Evolutionary conservation across 1,140 invertebrate genomes (phyloP).

Genomic region (Drosophila nasuta): DNA sequence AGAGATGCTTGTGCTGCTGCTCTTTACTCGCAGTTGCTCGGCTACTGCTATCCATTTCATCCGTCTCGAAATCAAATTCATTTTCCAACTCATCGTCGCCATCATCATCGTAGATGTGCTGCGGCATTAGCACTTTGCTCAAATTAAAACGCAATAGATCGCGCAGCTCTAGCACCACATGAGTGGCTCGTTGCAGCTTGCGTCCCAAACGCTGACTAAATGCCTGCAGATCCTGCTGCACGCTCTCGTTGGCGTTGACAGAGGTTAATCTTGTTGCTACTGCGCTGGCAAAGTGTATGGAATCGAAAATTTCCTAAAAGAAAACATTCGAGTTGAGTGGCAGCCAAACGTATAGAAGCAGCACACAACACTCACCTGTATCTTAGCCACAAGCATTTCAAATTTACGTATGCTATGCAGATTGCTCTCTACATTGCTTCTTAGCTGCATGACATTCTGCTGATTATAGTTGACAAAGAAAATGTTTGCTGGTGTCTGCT

Average conservation of each 20-base stretch:
- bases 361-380: conserved; percentile 85
- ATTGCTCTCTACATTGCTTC: conserved; percentile 71
- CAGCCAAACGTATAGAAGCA: background rate
- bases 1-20: conserved; percentile 49
- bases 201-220: conserved; percentile 84
- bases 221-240: conserved; percentile 74
- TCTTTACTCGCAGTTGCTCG: conserved; percentile 22
- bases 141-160: conserved; percentile 76
- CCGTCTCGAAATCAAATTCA: conserved; percentile 71
- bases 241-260: conserved; percentile 52
- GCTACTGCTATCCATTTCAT: conserved; percentile 55
- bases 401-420: conserved; percentile 85
- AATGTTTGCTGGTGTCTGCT: conserved; percentile 71
- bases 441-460: conserved; percentile 76
- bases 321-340: background rate
- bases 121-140: conserved; percentile 64
- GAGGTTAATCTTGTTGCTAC: conserved; percentile 12
- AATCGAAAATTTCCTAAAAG: conserved; percentile 85
- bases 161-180: conserved; percentile 74
- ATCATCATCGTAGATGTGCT: conserved; percentile 68
- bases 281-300: conserved; percentile 79
- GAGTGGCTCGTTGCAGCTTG: conserved; percentile 84
- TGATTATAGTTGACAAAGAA: conserved; percentile 77
- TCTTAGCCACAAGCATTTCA: conserved; percentile 87
- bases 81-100: conserved; percentile 58